phyloP scores from a whole-genome alignment of 1,140 invertebrate genomes.

The Melanaphis sacchari region DNA sequence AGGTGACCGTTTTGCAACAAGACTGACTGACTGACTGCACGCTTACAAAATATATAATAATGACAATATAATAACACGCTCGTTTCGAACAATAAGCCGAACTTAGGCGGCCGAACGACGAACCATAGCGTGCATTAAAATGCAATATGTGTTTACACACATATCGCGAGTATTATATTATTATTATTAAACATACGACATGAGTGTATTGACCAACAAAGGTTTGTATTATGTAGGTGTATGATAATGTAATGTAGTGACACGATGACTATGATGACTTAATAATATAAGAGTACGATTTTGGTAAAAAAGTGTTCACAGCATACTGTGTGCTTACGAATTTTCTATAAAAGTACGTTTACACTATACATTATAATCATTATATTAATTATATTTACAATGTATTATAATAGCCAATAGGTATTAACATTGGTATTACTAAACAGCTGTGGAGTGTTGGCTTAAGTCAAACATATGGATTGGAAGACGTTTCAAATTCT shows the following conservation, averaged over 20 bases:
- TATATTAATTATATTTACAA: neutral
- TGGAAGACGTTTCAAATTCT: neutral
- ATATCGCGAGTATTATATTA: neutral
- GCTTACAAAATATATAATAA: neutral
- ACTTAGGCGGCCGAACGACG: neutral
- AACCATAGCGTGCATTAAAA: neutral
- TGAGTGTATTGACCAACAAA: neutral
- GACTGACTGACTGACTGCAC: neutral
- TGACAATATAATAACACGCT: neutral
- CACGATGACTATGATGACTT: neutral
- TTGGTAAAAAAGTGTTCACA: neutral
- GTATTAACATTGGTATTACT: no score
- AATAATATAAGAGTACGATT: neutral
- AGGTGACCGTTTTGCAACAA: neutral
- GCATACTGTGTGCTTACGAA: neutral
- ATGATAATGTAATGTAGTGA: neutral
- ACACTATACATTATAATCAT: neutral
- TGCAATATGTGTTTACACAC: neutral
- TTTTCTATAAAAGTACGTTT: neutral
- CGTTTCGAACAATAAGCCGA: constrained; percentile 4
- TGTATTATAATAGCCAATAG: neutral
- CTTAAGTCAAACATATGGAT: neutral
- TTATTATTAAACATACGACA: neutral
- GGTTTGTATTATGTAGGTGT: neutral
- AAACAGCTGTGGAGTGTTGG: neutral